Base-by-base conservation (phyloP, 2,113 vertebrate species). In the Misgurnus mizolepis region DNA sequence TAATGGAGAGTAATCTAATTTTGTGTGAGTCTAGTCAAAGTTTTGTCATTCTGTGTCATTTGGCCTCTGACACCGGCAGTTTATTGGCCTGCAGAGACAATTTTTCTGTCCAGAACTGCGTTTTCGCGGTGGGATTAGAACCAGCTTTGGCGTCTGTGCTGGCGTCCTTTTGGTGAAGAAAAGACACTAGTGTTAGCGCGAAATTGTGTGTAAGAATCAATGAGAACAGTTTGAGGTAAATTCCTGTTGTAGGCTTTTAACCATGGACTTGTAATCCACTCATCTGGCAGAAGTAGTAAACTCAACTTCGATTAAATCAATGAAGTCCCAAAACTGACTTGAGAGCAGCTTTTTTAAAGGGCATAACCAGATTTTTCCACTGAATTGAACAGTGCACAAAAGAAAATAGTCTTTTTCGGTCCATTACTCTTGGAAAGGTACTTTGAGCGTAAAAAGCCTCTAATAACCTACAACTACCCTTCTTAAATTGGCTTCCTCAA, bases 331-430 rank as follows among this genome's bases (percentile, higher is more conserved):
- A 39, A 65, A 47, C 14, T 3, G 39, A 69, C 22, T 6, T n/a
- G 34, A 49, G 67, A 72, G 27, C 62, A 66, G 27, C 67, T 78
- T 53, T 70, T 76, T 15, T 17, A 47, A 49, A 41, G 34, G 27
- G 47, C 58, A 76, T 68, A 79, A 79, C 65, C 76, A 43, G 34
- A 27, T 70, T 80, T 71, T 80, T 80, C 66, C 71, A 68, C 50
- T 47, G 70, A 76, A 65, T 76, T 45, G 74, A 73, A n/a, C 62
- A 49, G 15, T 17, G 9, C 60, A 34, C 39, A 66, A 5, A 43
- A 10, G 41, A 43, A 10, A 40, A 34, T 34, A 34, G 27, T 34
- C 27, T 2, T 78, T 60, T 50, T 76, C 7, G 47, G 64, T 45
- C 43, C 79, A 56, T 47, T 60, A 58, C 68, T 65, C 5, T 76